phyloP scores from a whole-genome alignment of 2,888 invertebrate genomes.

The Syrista parreyssii region DNA sequence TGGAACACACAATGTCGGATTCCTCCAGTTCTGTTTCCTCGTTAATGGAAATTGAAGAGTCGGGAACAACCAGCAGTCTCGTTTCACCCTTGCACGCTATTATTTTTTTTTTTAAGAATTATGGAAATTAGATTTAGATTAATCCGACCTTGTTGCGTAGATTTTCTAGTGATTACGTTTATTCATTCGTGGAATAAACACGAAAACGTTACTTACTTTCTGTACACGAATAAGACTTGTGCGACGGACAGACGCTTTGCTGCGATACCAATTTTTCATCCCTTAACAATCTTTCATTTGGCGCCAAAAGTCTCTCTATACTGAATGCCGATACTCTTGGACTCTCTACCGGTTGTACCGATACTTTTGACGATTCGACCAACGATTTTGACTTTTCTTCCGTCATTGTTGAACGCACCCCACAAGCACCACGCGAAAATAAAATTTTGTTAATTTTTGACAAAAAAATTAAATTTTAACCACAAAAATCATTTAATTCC shows the following conservation, averaged over 20 bases:
- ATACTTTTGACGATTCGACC: conserved; percentile 23
- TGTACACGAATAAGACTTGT: neutral
- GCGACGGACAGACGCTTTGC: conserved; percentile 12
- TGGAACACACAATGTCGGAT: conserved; percentile 49
- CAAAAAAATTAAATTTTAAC: too few species aligned
- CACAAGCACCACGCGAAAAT: too few species aligned
- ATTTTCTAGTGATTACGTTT: too few species aligned
- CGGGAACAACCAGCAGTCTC: conserved; percentile 47
- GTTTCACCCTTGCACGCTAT: conserved; percentile 46
- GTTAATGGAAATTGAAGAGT: conserved; percentile 54
- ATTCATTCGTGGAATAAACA: too few species aligned
- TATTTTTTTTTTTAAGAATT: neutral
- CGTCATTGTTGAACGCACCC: conserved; percentile 33
- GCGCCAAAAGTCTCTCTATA: conserved; percentile 58
- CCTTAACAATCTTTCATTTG: conserved; percentile 36
- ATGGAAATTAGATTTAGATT: too few species aligned
- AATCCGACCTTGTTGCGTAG: too few species aligned
- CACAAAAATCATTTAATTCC: too few species aligned
- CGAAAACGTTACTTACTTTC: too few species aligned
- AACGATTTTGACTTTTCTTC: conserved; percentile 31
- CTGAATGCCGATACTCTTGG: conserved; percentile 53
- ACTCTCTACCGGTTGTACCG: conserved; percentile 32
- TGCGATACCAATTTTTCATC: conserved; percentile 25
- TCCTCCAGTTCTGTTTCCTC: conserved; percentile 56
- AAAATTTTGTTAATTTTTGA: too few species aligned